phyloP scores from a whole-genome alignment of 92 coral and sea anemone genomes.

The Siderastrea siderea region DNA sequence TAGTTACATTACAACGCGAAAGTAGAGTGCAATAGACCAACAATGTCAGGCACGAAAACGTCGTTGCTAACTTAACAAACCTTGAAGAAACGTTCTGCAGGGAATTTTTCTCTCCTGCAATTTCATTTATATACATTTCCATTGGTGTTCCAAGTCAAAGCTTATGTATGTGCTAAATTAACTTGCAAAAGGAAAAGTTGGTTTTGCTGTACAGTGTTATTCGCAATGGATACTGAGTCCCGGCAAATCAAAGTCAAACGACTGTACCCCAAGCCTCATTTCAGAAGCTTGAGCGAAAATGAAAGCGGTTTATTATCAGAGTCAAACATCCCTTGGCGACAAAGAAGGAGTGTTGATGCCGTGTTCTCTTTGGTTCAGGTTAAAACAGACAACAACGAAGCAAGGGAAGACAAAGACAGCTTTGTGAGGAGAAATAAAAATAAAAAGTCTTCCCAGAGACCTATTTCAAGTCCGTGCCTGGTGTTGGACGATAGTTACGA shows the following conservation, averaged over 20 bases:
- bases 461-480: background rate
- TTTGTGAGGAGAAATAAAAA: background rate
- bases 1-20: background rate
- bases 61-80: background rate
- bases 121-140: background rate
- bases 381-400: slow-evolving; percentile 4
- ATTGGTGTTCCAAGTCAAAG: background rate
- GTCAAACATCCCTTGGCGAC: background rate
- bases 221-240: background rate
- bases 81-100: too few relatives aligned
- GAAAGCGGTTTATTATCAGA: background rate
- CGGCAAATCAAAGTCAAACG: slow-evolving; percentile 37
- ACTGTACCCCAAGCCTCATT: slow-evolving; percentile 6
- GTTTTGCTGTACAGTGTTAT: background rate
- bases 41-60: background rate
- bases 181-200: background rate
- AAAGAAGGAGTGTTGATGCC: background rate
- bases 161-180: background rate
- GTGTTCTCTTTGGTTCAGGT: slow-evolving; percentile 24
- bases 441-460: background rate
- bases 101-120: background rate
- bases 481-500: background rate
- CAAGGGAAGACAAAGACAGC: background rate
- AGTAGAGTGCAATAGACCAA: background rate
- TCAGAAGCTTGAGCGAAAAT: slow-evolving; percentile 19